Evolutionary conservation across 2,113 vertebrate genomes (phyloP).

Genomic region (Anseranas semipalmata): DNA sequence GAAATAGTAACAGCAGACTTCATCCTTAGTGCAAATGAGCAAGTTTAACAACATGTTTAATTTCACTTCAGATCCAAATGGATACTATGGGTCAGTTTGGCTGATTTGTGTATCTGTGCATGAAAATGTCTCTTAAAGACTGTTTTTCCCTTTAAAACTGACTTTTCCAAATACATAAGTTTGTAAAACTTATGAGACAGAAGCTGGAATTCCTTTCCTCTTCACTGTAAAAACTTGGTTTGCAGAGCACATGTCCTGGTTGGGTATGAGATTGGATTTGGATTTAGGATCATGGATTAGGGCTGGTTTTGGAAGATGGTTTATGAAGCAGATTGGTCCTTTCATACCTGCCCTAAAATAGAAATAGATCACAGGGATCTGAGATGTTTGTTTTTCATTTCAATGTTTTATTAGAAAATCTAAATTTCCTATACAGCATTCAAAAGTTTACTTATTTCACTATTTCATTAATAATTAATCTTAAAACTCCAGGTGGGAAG

Average conservation of each 20-base stretch:
- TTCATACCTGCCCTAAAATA: not conserved
- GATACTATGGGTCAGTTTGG: constrained; percentile 1
- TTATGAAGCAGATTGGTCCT: not conserved
- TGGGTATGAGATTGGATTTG: not conserved
- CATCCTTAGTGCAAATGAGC: constrained; percentile 1
- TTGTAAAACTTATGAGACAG: not conserved
- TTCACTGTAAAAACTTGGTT: not conserved
- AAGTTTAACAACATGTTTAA: constrained; percentile 38
- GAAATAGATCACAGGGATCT: not conserved
- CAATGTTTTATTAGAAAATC: not conserved
- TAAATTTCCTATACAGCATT: not conserved
- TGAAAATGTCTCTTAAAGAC: not conserved
- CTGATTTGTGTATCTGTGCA: not conserved
- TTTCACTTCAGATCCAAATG: constrained; percentile 31
- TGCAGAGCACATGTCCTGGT: not conserved
- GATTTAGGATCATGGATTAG: not conserved
- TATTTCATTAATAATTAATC: constrained; percentile 15
- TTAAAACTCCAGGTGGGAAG: not conserved
- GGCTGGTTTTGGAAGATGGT: not conserved
- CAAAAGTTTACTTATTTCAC: not conserved
- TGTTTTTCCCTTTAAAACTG: not conserved
- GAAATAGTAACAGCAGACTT: constrained; percentile 16
- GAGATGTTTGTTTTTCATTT: not conserved
- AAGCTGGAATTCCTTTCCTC: not conserved
- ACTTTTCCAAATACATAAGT: not conserved